Evolutionary conservation across 2,113 vertebrate genomes (phyloP).

Genomic region (Saccopteryx leptura): DNA sequence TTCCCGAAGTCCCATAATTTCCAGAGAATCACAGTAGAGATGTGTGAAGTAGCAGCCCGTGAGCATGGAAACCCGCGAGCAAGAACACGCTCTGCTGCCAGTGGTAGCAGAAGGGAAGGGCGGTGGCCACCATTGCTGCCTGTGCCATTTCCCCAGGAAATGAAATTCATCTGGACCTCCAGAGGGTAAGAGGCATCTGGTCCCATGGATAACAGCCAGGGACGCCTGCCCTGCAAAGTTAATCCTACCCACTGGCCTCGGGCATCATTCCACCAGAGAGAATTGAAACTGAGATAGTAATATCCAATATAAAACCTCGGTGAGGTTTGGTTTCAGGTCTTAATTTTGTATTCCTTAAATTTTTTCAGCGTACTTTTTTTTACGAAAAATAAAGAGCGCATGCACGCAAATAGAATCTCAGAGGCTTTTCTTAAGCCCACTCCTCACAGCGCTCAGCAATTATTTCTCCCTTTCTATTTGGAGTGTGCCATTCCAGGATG

Average conservation of each 20-base stretch:
- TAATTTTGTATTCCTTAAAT: neutral
- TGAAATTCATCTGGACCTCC: neutral
- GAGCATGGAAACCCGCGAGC: neutral
- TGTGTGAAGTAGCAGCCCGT: neutral
- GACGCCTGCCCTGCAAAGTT: neutral
- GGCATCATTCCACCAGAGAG: neutral
- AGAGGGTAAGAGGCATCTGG: conserved; percentile 1
- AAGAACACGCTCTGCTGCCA: neutral
- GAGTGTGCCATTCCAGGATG: conserved; percentile 47
- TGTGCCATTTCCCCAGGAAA: conserved; percentile 25
- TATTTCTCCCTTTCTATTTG: conserved; percentile 33
- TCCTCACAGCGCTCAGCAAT: neutral
- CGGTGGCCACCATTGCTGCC: neutral
- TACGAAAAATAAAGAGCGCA: neutral
- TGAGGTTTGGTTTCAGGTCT: conserved; percentile 12
- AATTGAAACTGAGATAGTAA: conserved; percentile 26
- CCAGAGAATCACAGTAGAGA: neutral
- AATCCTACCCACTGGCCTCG: neutral
- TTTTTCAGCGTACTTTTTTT: conserved; percentile 10
- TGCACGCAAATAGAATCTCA: conserved; percentile 11
- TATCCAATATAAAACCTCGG: neutral
- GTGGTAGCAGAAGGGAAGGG: neutral
- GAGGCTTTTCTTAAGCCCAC: conserved; percentile 41
- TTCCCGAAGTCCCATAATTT: neutral
- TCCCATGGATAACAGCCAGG: neutral